Evolutionary conservation across 1,140 invertebrate genomes (phyloP).

Genomic region (Drosophila pseudoananassae): DNA sequence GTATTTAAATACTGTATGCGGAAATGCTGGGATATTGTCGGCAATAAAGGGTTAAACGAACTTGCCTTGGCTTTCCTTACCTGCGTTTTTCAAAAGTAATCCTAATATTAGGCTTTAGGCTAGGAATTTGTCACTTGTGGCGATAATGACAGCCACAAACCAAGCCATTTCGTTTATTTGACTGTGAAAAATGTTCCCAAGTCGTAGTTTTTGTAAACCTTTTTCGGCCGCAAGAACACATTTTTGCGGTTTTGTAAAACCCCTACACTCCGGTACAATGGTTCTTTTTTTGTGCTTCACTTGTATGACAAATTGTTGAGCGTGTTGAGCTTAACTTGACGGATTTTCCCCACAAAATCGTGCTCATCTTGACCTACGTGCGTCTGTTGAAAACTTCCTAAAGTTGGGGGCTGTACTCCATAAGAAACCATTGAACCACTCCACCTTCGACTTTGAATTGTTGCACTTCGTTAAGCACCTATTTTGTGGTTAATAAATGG

Average conservation of each 20-base stretch:
- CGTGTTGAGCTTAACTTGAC: slow-evolving; percentile 40
- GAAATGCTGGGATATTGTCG: slow-evolving; percentile 15
- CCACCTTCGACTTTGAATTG: slow-evolving; percentile 44
- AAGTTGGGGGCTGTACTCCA: slow-evolving; percentile 2
- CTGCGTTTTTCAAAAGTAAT: not conserved
- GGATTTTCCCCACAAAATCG: slow-evolving; percentile 50
- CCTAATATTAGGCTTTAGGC: slow-evolving; percentile 6
- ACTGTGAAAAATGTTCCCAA: slow-evolving; percentile 13
- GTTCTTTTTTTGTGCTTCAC: slow-evolving; percentile 12
- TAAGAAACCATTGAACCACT: slow-evolving; percentile 35
- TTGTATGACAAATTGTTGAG: slow-evolving; percentile 32
- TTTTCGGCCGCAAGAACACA: slow-evolving; percentile 1
- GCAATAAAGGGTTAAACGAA: slow-evolving; percentile 10
- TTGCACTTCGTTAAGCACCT: slow-evolving; percentile 14
- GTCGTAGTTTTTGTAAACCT: not conserved
- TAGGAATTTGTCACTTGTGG: slow-evolving; percentile 10
- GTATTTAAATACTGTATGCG: slow-evolving; percentile 31
- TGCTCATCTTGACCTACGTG: slow-evolving; percentile 71
- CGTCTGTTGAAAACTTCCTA: slow-evolving; percentile 41
- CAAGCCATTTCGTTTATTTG: slow-evolving; percentile 4
- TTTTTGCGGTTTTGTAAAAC: slow-evolving; percentile 10
- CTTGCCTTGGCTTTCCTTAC: not conserved
- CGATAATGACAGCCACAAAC: not conserved
- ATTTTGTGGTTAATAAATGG: slow-evolving; percentile 16
- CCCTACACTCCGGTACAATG: slow-evolving; percentile 14